Percentiles rank a stretch among this genome's conserved stretches.
These are phyloP conservation scores for Chrysogorgia sp. DNA, from an alignment of 92 coral and sea anemone species.

Conservation along the genomic window DNA sequence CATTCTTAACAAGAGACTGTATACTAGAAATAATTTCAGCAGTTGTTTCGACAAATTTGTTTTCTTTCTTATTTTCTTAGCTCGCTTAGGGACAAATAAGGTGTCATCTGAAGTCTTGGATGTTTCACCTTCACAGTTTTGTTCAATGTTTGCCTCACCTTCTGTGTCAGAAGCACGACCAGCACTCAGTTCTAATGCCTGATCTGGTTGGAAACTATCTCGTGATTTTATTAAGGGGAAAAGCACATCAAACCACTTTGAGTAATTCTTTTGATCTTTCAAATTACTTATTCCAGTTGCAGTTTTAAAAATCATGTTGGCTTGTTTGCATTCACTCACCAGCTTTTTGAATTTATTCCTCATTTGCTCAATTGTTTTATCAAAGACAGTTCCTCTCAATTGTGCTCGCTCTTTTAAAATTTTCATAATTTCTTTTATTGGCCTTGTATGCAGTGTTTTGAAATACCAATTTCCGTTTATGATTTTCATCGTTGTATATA, in stretches of 20 bases:
- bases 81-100: not conserved
- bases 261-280: constrained; percentile 40
- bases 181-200: constrained; percentile 20
- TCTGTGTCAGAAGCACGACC: not conserved
- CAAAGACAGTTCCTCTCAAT: constrained; percentile 11
- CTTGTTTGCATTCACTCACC: constrained; percentile 50
- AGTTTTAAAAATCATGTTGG: constrained; percentile 29
- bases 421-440: constrained; percentile 34
- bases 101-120: not conserved
- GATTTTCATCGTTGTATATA: constrained; percentile 34
- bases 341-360: constrained; percentile 46
- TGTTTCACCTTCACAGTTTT: not conserved
- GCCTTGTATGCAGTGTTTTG: constrained; percentile 23
- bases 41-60: constrained; percentile 18
- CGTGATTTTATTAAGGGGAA: constrained; percentile 45
- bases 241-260: constrained; percentile 39
- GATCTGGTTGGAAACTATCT: constrained; percentile 44
- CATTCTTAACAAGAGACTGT: not conserved
- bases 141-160: not conserved
- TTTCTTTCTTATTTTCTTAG: not conserved
- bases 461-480: constrained; percentile 21
- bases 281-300: constrained; percentile 45
- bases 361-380: constrained; percentile 25
- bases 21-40: constrained; percentile 10
- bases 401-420: constrained; percentile 16